phyloP scores from a whole-genome alignment of 2,797 vertebrate genomes.

The Mus caroli region DNA sequence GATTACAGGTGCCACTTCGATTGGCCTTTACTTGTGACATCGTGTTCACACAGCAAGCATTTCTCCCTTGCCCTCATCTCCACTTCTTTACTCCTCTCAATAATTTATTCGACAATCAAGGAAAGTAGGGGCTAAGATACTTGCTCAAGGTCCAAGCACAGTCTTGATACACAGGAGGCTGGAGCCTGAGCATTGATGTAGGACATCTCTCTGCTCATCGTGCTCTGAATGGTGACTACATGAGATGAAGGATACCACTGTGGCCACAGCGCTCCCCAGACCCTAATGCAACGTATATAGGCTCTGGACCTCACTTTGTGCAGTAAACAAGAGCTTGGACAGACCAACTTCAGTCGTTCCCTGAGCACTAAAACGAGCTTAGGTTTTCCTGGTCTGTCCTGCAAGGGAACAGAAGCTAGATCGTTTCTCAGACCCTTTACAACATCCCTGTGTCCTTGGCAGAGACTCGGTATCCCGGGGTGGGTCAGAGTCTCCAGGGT shows the following conservation, averaged over 20 bases:
- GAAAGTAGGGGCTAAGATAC: not conserved
- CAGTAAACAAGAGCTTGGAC: not conserved
- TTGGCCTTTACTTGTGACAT: not conserved
- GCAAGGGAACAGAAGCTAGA: not conserved
- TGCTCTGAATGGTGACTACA: rapidly evolving
- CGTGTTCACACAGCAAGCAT: not conserved
- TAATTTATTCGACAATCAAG: not conserved
- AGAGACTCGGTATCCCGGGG: no score
- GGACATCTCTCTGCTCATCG: not conserved
- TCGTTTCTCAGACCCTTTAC: not conserved
- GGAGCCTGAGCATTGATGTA: not conserved
- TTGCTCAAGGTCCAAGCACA: not conserved
- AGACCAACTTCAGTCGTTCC: not conserved
- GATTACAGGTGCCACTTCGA: not conserved
- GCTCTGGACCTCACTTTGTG: not conserved
- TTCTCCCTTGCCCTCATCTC: not conserved
- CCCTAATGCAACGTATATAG: rapidly evolving
- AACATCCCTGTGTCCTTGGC: not conserved
- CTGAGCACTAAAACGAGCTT: not conserved
- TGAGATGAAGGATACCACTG: not conserved
- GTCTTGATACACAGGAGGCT: not conserved
- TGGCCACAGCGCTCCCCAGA: not conserved
- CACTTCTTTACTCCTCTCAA: not conserved
- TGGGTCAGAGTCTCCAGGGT: not conserved
- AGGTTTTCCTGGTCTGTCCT: not conserved